Percentiles rank a stretch among this genome's conserved stretches.
Conservation (phyloP, 2,113 vertebrate genomes). For the Polyodon spathula region DNA sequence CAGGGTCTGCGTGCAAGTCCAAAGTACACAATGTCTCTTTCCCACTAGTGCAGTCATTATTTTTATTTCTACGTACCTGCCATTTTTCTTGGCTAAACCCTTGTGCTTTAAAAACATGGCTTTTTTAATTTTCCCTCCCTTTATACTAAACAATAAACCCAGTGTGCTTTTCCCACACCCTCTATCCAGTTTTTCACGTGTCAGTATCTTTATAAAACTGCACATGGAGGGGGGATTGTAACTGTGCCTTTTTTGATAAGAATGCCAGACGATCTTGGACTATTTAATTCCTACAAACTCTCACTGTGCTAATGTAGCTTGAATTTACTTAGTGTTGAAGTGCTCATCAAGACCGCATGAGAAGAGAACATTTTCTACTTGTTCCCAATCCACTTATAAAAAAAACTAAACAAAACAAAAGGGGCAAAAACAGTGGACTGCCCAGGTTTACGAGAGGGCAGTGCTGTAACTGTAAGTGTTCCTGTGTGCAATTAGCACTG, state of each 20-base stretch:
- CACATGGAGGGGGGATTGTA: slow-evolving; percentile 34
- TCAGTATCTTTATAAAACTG: slow-evolving; percentile 23
- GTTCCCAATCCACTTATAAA: slow-evolving; percentile 50
- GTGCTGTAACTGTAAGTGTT: too few species aligned
- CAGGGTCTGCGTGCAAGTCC: slow-evolving; percentile 29
- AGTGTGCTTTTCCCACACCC: slow-evolving; percentile 23
- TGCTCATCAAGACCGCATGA: slow-evolving; percentile 49
- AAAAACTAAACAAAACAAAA: slow-evolving; percentile 38
- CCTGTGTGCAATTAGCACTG: slow-evolving; percentile 53
- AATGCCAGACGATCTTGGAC: slow-evolving; percentile 40
- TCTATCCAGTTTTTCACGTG: slow-evolving; percentile 7
- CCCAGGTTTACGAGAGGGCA: slow-evolving; percentile 50
- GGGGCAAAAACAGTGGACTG: slow-evolving; percentile 48
- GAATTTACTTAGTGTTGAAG: slow-evolving; percentile 24
- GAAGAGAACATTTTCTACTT: slow-evolving; percentile 56
- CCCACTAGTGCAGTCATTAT: slow-evolving; percentile 36
- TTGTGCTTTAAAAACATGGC: slow-evolving; percentile 29
- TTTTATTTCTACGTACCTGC: slow-evolving; percentile 9
- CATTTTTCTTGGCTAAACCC: neutral
- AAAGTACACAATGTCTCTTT: slow-evolving; percentile 46
- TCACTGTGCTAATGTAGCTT: slow-evolving; percentile 10
- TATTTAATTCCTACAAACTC: slow-evolving; percentile 25
- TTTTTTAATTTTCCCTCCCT: slow-evolving; percentile 12
- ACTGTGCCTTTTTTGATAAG: slow-evolving; percentile 14
- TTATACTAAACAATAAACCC: slow-evolving; percentile 21